Base-by-base conservation (phyloP, 1,140 invertebrate genomes). In the Meloidogyne floridensis region DNA sequence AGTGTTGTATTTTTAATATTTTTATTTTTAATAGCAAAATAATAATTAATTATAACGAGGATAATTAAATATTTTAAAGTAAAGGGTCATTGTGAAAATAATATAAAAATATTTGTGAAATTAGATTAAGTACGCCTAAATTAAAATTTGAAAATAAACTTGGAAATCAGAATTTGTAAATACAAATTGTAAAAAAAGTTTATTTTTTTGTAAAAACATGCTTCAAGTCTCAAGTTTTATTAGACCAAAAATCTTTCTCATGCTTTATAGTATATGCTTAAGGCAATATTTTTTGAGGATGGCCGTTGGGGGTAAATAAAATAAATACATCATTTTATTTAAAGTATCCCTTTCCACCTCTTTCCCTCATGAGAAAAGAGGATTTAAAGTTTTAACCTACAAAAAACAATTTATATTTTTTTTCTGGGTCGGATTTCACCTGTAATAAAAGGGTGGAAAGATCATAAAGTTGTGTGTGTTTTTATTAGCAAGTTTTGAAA, bases 401-500 rank as follows among this genome's bases (percentile, higher is more conserved):
- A 65, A 65, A 65, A 65, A 65, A 7, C 2, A 7, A n/a, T 65
- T 65, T 65, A 65, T 65, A 15, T 59, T 15, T 65, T 65, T 65
- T 65, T 65, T 65, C 59, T 65, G n/a, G 59, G 59, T 65, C 59
- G 59, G n/a, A 65, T 65, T 65, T 65, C 59, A 65, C 59, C 59
- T 65, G 59, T 65, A 65, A 32, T 32, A 32, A 32, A 65, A 65
- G n/a, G 15, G 6, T 15, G 13, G 59, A 5, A 65, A 65, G 7
- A 65, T 65, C 59, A 65, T 1, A 65, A 65, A 65, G 59, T 54
- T 54, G 32, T 32, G 32, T 32, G 32, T 32, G 11, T 9, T 65
- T 65, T 65, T 65, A 65, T 8, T 1, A 65, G n/a, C 59, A 65
- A 65, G n/a, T 15, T 65, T 65, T n/a, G 7, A 65, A 65, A 6